Evolutionary conservation across 1,140 invertebrate genomes (phyloP).

Genomic region (Procambarus clarkii): DNA sequence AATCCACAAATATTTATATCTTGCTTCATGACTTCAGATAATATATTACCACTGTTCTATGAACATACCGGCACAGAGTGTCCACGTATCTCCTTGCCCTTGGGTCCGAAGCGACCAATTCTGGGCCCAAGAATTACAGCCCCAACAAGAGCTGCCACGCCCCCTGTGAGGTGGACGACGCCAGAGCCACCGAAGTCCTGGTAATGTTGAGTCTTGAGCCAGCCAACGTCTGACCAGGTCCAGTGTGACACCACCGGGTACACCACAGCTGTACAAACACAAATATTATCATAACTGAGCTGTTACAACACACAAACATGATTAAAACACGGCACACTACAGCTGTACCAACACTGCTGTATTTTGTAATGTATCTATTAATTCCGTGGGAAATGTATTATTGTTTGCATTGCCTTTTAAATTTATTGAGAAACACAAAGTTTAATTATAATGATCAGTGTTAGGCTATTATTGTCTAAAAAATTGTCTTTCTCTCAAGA

Average conservation of each 20-base stretch:
- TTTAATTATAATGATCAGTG: too few species aligned
- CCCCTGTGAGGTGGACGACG: conserved; percentile 78
- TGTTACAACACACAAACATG: conserved; percentile 73
- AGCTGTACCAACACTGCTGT: too few species aligned
- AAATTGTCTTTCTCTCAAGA: too few species aligned
- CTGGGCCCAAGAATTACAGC: conserved; percentile 78
- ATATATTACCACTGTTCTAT: too few species aligned
- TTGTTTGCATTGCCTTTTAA: too few species aligned
- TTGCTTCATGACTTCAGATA: too few species aligned
- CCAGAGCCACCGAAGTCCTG: conserved; percentile 77
- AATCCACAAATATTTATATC: too few species aligned
- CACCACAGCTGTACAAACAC: conserved; percentile 74
- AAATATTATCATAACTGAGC: conserved; percentile 64
- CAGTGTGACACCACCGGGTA: conserved; percentile 80
- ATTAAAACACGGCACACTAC: too few species aligned
- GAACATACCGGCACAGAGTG: conserved; percentile 70
- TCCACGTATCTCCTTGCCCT: conserved; percentile 76
- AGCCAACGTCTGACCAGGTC: conserved; percentile 78
- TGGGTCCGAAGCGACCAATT: conserved; percentile 76
- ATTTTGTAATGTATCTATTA: too few species aligned
- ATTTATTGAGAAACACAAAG: too few species aligned
- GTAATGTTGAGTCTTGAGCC: conserved; percentile 75
- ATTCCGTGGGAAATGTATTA: too few species aligned
- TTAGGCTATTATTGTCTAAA: too few species aligned
- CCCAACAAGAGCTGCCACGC: conserved; percentile 78